These are phyloP conservation scores for Enoplolaimus lenunculus DNA, from an alignment of 2,888 invertebrate genomes.

Conservation along the genomic window DNA sequence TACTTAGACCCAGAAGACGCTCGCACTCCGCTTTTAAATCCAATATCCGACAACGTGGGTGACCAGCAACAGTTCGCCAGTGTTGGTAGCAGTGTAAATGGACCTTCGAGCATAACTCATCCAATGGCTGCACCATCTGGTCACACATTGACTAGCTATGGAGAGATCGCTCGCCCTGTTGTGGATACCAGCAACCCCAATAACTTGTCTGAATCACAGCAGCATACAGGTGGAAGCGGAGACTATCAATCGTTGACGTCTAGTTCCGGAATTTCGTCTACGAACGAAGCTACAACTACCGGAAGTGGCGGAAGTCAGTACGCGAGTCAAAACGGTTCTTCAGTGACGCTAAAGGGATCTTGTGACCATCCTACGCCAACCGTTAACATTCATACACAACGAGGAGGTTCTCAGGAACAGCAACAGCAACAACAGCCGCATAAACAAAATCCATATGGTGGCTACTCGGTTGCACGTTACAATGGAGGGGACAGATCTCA, in stretches of 20 bases:
- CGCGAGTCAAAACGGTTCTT: background rate
- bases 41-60: no score
- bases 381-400: background rate
- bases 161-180: no score
- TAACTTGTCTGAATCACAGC: no score
- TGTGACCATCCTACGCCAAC: background rate
- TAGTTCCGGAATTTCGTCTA: background rate
- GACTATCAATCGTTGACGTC: background rate
- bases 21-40: background rate
- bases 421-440: background rate
- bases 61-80: no score
- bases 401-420: background rate
- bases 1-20: background rate
- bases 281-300: background rate
- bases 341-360: background rate
- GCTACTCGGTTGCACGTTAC: background rate
- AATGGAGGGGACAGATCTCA: no score
- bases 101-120: no score
- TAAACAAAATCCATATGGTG: no score
- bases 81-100: no score
- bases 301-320: background rate
- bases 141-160: no score
- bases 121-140: no score
- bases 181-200: no score
- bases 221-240: no score